These are phyloP conservation scores for Tridacna crocea DNA, from an alignment of 2,888 invertebrate species.

Conservation along the genomic window DNA sequence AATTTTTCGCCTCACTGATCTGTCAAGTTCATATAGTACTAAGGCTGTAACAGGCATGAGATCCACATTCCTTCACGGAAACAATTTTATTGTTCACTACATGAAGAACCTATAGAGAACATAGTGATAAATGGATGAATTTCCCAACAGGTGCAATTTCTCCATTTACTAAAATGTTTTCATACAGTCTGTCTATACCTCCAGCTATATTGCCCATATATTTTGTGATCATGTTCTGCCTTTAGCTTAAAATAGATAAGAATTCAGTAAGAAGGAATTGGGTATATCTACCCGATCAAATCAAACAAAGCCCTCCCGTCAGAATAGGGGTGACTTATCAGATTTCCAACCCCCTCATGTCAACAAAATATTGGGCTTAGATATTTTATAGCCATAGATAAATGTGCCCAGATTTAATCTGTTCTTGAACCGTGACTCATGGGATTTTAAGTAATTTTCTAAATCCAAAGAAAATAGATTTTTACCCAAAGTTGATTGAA, in stretches of 20 bases:
- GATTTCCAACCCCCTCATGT: constrained; percentile 59
- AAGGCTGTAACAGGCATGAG: constrained; percentile 21
- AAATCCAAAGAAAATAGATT: background rate
- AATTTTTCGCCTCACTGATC: constrained; percentile 16
- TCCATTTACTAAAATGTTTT: too few species aligned
- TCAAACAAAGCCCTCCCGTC: constrained; percentile 14
- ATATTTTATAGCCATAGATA: constrained; percentile 20
- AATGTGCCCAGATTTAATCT: constrained; percentile 22
- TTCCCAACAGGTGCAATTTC: too few species aligned
- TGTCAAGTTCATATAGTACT: constrained; percentile 23
- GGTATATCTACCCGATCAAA: constrained; percentile 14
- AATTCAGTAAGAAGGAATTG: too few species aligned
- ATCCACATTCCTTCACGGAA: background rate
- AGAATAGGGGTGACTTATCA: constrained; percentile 37
- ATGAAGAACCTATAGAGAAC: too few species aligned
- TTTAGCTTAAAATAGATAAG: too few species aligned
- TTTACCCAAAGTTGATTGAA: background rate
- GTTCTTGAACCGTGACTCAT: constrained; percentile 18
- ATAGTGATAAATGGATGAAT: too few species aligned
- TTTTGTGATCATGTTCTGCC: too few species aligned
- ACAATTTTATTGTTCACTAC: too few species aligned
- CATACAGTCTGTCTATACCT: too few species aligned
- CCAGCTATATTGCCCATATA: too few species aligned
- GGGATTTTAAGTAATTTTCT: constrained; percentile 4
- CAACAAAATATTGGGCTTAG: constrained; percentile 36